Evolutionary conservation across 2,797 vertebrate species (phyloP).

Genomic region (Limosa lapponica): DNA sequence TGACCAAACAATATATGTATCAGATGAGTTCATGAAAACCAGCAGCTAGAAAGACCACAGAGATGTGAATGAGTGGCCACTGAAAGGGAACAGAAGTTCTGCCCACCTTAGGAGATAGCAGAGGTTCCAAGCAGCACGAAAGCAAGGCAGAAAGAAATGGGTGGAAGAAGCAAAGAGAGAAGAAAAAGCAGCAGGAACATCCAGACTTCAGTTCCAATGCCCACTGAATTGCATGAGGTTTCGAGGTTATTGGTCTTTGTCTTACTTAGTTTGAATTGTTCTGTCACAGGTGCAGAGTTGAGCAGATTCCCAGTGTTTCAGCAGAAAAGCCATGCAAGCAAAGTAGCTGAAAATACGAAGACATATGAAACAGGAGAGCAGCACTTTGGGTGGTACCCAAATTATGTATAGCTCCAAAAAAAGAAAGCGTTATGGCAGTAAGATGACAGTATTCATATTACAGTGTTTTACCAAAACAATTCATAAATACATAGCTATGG

Average conservation of each 20-base stretch:
- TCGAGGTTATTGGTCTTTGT: not conserved
- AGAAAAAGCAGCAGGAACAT: not conserved
- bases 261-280: not conserved
- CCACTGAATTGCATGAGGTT: not conserved
- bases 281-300: not conserved
- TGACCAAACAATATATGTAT: not conserved
- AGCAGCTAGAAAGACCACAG: not conserved
- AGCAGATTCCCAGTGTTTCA: not conserved
- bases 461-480: not conserved
- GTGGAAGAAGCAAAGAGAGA: not conserved
- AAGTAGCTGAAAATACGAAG: not conserved
- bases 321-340: not conserved
- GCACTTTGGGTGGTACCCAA: not conserved
- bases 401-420: not conserved
- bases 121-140: not conserved
- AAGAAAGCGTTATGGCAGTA: not conserved
- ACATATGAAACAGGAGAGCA: not conserved
- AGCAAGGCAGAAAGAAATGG: not conserved
- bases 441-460: not conserved
- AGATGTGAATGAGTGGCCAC: fast-evolving
- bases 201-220: not conserved
- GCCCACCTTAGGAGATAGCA: not conserved
- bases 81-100: not conserved
- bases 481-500: not conserved
- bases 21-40: not conserved